Percentiles rank a stretch among this genome's conserved stretches.
phyloP scores from a whole-genome alignment of 2,888 invertebrate species.

The Pollenia labialis region DNA sequence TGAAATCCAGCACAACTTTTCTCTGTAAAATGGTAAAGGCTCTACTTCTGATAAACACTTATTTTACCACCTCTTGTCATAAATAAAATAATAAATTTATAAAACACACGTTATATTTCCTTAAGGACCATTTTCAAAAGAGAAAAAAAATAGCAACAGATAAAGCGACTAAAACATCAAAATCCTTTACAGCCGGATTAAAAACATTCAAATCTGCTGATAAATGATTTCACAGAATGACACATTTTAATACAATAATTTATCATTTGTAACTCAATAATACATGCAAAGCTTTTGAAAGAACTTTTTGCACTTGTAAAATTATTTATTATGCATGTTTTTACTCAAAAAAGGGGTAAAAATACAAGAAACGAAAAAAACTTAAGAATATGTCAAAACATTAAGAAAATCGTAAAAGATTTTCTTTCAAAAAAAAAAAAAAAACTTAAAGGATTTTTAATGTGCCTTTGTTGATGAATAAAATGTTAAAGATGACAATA shows the following conservation, averaged over 20 bases:
- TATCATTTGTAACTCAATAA: slow-evolving; percentile 71
- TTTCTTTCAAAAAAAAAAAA: slow-evolving; percentile 43
- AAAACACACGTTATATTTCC: slow-evolving; percentile 37
- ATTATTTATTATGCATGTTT: slow-evolving; percentile 59
- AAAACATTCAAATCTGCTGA: slow-evolving; percentile 61
- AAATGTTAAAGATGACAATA: slow-evolving; percentile 42
- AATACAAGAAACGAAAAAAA: background rate
- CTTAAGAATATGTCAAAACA: slow-evolving; percentile 27
- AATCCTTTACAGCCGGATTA: slow-evolving; percentile 56
- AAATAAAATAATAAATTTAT: slow-evolving; percentile 3
- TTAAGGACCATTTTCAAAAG: background rate
- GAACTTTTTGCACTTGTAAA: slow-evolving; percentile 54
- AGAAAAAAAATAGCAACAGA: background rate
- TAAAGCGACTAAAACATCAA: slow-evolving; percentile 27
- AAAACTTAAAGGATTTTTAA: slow-evolving; percentile 62
- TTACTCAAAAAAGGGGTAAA: slow-evolving; percentile 56
- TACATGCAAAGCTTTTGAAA: slow-evolving; percentile 71
- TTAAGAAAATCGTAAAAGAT: slow-evolving; percentile 60
- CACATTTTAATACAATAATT: slow-evolving; percentile 71
- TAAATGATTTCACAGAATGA: slow-evolving; percentile 68
- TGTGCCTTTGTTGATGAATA: slow-evolving; percentile 49
- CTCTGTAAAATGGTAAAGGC: no score
- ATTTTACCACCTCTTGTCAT: background rate
- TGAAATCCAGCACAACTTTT: no score
- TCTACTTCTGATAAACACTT: background rate